Conservation (phyloP, 2,113 vertebrate species). For the Alexandromys fortis region DNA sequence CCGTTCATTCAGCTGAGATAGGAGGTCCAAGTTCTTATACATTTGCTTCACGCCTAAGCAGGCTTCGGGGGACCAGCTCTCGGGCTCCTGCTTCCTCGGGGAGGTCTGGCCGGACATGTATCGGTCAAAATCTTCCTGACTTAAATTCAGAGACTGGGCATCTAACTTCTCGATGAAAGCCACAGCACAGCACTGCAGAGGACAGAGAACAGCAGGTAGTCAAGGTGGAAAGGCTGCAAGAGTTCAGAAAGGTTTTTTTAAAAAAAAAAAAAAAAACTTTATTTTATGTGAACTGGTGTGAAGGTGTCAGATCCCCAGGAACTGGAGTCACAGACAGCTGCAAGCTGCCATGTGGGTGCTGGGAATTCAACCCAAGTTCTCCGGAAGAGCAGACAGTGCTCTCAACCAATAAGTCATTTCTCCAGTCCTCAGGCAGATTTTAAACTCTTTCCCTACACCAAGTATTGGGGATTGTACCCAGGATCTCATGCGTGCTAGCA, state of each 20-base stretch:
- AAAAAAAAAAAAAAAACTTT: too few relatives aligned
- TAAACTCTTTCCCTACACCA: not conserved
- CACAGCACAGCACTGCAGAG: slow-evolving; percentile 94
- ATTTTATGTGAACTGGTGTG: too few relatives aligned
- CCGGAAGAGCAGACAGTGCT: too few relatives aligned
- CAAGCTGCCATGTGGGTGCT: too few relatives aligned
- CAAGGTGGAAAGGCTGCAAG: not conserved
- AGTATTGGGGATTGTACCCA: not conserved
- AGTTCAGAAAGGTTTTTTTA: not conserved
- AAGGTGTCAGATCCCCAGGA: too few relatives aligned
- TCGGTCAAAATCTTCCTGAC: slow-evolving; percentile 95
- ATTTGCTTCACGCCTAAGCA: slow-evolving; percentile 91
- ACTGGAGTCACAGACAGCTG: too few relatives aligned
- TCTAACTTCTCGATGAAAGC: slow-evolving; percentile 94
- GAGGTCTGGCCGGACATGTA: slow-evolving; percentile 96
- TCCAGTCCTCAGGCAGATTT: not conserved
- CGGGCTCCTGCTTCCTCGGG: slow-evolving; percentile 88
- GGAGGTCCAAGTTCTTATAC: slow-evolving; percentile 92
- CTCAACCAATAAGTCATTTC: too few relatives aligned
- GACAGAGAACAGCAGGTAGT: not conserved
- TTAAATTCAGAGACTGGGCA: slow-evolving; percentile 96
- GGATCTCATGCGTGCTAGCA: not conserved
- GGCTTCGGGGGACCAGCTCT: slow-evolving; percentile 85
- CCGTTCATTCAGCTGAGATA: slow-evolving; percentile 90
- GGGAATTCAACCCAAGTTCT: too few relatives aligned